Evolutionary conservation across 2,113 vertebrate genomes (phyloP).

Genomic region (Chaetops frenatus): DNA sequence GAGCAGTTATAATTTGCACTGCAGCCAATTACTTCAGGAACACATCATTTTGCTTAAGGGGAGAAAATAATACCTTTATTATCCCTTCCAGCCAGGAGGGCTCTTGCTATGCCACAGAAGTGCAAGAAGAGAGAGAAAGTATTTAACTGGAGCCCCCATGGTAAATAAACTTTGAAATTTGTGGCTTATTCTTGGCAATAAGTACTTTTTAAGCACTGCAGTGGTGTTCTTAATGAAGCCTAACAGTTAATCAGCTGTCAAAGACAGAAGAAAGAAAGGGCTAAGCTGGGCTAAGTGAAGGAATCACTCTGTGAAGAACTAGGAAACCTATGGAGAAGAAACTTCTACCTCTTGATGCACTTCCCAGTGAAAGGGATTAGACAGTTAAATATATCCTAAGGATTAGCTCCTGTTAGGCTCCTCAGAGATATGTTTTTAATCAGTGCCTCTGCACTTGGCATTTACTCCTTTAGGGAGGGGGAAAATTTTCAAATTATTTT

Average conservation of each 20-base stretch:
- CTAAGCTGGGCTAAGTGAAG: neutral
- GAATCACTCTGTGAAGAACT: neutral
- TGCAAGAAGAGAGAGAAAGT: neutral
- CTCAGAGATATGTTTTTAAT: neutral
- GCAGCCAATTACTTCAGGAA: conserved; percentile 29
- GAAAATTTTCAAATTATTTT: neutral
- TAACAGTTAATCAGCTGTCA: neutral
- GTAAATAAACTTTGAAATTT: neutral
- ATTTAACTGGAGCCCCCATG: neutral
- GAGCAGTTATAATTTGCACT: conserved; percentile 64
- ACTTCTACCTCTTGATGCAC: neutral
- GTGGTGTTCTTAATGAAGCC: neutral
- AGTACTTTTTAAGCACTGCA: neutral
- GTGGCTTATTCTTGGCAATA: neutral
- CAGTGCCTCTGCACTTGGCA: neutral
- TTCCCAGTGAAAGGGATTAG: conserved; percentile 5
- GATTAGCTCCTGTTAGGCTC: conserved; percentile 17
- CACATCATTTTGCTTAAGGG: conserved; percentile 20
- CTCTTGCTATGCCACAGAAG: neutral
- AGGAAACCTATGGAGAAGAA: neutral
- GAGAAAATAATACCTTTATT: neutral
- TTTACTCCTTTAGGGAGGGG: neutral
- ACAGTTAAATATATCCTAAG: conserved; percentile 18
- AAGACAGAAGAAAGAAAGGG: neutral
- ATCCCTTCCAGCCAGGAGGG: neutral